Percentiles rank a stretch among this genome's conserved stretches.
Conservation (phyloP, 2,888 invertebrate species). For the Eupithecia exiguata region DNA sequence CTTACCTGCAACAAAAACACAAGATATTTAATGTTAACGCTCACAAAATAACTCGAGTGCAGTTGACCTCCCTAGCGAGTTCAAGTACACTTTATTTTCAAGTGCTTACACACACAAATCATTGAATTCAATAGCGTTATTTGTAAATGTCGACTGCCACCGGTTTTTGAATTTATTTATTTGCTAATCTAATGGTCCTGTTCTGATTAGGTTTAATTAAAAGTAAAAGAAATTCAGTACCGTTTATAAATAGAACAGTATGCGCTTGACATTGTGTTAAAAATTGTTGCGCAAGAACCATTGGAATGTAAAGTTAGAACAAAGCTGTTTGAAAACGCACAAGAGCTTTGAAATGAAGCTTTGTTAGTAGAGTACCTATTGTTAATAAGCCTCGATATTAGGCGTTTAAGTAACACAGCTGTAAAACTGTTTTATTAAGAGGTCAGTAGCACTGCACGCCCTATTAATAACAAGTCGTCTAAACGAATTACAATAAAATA, state of each 20-base stretch:
- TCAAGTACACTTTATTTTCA: constrained; percentile 48
- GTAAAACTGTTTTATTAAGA: not conserved
- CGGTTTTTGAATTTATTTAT: not conserved
- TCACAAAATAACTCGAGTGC: constrained; percentile 45
- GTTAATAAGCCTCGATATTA: constrained; percentile 25
- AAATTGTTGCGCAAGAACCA: constrained; percentile 54
- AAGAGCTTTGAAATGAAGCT: constrained; percentile 46
- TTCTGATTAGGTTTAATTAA: not conserved
- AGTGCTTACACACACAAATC: constrained; percentile 27
- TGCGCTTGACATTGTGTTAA: constrained; percentile 50
- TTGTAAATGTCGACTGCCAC: constrained; percentile 48
- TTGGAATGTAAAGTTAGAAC: constrained; percentile 67
- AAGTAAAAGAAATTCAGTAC: not conserved
- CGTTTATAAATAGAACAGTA: constrained; percentile 46
- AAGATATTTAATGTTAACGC: constrained; percentile 47
- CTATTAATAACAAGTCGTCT: not conserved
- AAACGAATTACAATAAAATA: not conserved
- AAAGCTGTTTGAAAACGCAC: constrained; percentile 53
- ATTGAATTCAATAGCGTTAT: constrained; percentile 36
- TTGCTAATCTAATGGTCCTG: not conserved
- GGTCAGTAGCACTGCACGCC: not conserved
- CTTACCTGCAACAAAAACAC: constrained; percentile 62
- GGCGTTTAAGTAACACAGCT: not conserved
- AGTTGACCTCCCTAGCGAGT: constrained; percentile 49
- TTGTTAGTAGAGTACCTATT: constrained; percentile 41